Evolutionary conservation across 1,140 invertebrate genomes (phyloP), one percentile per base, ranked within the genome.

Genomic region (Brachionus plicatilis): DNA sequence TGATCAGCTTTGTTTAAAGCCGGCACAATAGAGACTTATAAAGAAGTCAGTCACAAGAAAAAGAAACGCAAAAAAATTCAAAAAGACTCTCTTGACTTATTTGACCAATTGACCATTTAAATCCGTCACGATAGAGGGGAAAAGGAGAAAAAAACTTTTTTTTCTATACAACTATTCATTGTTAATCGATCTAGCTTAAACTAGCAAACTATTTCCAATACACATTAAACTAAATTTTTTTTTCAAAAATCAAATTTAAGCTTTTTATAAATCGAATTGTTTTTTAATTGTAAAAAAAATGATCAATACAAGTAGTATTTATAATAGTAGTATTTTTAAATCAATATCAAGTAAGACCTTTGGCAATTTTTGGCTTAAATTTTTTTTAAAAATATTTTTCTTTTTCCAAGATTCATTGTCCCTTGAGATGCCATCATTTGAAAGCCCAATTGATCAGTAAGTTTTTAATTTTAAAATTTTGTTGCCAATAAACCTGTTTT

Each of bases 241-340:
- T 50, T 47, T 3, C 8, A 27, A 24, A 37, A 75, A 43, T 33
- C 66, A 68, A 68, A 68, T 68, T 41, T 17, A 41, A 68, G n/a
- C 41, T 72, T 72, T 20, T 72, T 72, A 43, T 17, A 41, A 20
- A 72, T 43, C 37, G 41, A 41, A 72, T 41, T 43, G 68, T 72
- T 72, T 72, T 41, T 72, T 41, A 43, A 72, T 72, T 72, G 68
- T 72, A 43, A 43, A 76, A n/a, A 72, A 76, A 76, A 76, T 76
- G 72, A 76, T 76, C 50, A 76, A 76, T 76, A 50, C 47, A 47
- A 76, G 47, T 76, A 76, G 45, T 50, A 76, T 47, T 76, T 76
- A 76, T 76, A 76, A 76, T 76, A 76, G 72, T 76, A 76, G 72
- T 50, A 76, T 76, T 76, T 76, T 76, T 76, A 76, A 76, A 76